Evolutionary conservation across 2,888 invertebrate genomes (phyloP).

Genomic region (Choreutis nemorana): DNA sequence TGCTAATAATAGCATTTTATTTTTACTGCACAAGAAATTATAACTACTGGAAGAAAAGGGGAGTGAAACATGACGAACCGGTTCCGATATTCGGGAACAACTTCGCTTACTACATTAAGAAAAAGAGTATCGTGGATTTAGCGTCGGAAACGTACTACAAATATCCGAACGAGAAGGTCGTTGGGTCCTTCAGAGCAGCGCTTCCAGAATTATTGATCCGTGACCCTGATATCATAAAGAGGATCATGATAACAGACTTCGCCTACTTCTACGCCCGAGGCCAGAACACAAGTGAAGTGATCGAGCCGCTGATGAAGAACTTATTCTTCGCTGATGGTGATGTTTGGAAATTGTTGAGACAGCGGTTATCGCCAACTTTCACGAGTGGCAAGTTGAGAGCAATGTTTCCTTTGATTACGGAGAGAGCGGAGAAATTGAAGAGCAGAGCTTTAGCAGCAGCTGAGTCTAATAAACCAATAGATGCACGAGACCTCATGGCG

Average conservation of each 20-base stretch:
- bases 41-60: slow-evolving; percentile 7
- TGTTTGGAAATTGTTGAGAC: slow-evolving; percentile 32
- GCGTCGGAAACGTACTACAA: slow-evolving; percentile 6
- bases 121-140: slow-evolving; percentile 6
- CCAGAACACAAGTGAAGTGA: slow-evolving; percentile 18
- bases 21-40: slow-evolving; percentile 7
- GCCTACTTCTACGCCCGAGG: slow-evolving; percentile 30
- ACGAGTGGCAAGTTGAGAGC: slow-evolving; percentile 34
- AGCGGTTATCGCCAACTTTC: slow-evolving; percentile 37
- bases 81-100: slow-evolving; percentile 5
- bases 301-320: slow-evolving; percentile 32
- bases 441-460: slow-evolving; percentile 17
- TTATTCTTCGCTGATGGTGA: slow-evolving; percentile 38
- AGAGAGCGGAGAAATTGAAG: slow-evolving; percentile 30
- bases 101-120: background rate
- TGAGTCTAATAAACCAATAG: slow-evolving; percentile 16
- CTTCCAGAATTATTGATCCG: slow-evolving; percentile 8
- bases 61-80: slow-evolving; percentile 7
- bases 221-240: slow-evolving; percentile 11
- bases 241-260: slow-evolving; percentile 22
- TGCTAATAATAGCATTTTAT: background rate
- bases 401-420: slow-evolving; percentile 37
- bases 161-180: slow-evolving; percentile 7
- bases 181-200: slow-evolving; percentile 3
- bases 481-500: slow-evolving; percentile 22